Conservation (phyloP, 2,797 vertebrate species). For the Protonibea diacanthus region DNA sequence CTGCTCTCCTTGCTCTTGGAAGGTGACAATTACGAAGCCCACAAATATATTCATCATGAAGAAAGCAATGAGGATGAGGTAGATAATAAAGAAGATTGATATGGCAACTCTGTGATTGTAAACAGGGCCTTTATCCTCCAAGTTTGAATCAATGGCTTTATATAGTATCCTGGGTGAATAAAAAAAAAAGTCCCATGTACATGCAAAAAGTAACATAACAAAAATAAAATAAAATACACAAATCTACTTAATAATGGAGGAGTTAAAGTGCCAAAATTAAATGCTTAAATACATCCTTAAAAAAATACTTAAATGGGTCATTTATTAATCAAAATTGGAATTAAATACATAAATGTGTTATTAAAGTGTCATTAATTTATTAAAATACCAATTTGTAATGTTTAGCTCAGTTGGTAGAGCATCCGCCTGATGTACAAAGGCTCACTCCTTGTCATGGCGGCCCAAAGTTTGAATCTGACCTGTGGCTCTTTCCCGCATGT, state of each 20-base stretch:
- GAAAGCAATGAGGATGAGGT: slow-evolving; percentile 96
- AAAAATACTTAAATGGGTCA: too few species aligned
- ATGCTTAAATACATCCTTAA: too few species aligned
- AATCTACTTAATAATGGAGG: neutral
- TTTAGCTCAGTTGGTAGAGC: too few species aligned
- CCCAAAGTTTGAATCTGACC: too few species aligned
- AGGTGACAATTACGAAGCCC: slow-evolving; percentile 94
- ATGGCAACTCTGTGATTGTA: slow-evolving; percentile 92
- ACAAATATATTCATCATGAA: slow-evolving; percentile 99
- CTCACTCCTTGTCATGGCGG: too few species aligned
- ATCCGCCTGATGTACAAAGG: too few species aligned
- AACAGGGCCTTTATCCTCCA: slow-evolving; percentile 90
- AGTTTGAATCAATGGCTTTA: slow-evolving; percentile 92
- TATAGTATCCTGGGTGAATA: slow-evolving; percentile 88
- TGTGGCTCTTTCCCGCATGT: too few species aligned
- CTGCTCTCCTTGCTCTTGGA: slow-evolving; percentile 94
- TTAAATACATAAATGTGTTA: too few species aligned
- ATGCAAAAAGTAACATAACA: neutral
- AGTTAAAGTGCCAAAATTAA: too few species aligned
- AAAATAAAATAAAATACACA: neutral
- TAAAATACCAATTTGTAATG: too few species aligned
- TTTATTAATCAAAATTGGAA: too few species aligned
- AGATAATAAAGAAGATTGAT: slow-evolving; percentile 93
- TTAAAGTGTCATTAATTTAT: too few species aligned
- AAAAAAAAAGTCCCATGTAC: neutral